Conservation (phyloP, 2,888 invertebrate genomes). For the Gonocerus acuteangulatus region DNA sequence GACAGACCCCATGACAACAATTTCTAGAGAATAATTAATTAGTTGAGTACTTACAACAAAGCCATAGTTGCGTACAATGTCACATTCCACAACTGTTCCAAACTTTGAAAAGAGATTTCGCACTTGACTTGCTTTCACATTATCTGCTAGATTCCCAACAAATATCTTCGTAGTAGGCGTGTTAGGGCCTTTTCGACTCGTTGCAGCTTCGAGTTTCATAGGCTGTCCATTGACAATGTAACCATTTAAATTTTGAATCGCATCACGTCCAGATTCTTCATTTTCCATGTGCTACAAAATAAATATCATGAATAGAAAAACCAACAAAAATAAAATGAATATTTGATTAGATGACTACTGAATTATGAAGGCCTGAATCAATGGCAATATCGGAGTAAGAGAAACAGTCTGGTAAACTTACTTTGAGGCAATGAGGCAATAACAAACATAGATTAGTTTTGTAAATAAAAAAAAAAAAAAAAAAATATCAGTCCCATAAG, state of each 20-base stretch:
- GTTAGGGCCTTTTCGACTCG: slow-evolving; percentile 79
- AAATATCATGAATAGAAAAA: neutral
- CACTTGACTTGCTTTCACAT: slow-evolving; percentile 84
- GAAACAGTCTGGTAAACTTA: no score
- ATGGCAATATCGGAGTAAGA: no score
- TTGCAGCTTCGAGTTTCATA: slow-evolving; percentile 85
- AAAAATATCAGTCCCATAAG: no score
- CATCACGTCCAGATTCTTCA: slow-evolving; percentile 84
- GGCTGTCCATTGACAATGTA: slow-evolving; percentile 77
- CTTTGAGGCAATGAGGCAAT: no score
- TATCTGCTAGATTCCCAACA: slow-evolving; percentile 91
- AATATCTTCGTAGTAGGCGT: slow-evolving; percentile 90
- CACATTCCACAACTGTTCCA: slow-evolving; percentile 93
- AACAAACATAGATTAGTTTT: no score
- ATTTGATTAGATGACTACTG: no score
- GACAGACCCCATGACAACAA: no score
- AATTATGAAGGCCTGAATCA: no score
- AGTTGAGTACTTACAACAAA: slow-evolving; percentile 63
- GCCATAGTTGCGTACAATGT: slow-evolving; percentile 95
- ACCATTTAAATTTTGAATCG: slow-evolving; percentile 82
- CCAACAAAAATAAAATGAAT: no score
- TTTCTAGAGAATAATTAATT: no score
- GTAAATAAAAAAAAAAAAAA: no score
- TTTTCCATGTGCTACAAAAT: slow-evolving; percentile 76
- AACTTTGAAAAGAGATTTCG: slow-evolving; percentile 89